Conservation (phyloP, 2,113 vertebrate genomes). For the Pseudorasbora parva region DNA sequence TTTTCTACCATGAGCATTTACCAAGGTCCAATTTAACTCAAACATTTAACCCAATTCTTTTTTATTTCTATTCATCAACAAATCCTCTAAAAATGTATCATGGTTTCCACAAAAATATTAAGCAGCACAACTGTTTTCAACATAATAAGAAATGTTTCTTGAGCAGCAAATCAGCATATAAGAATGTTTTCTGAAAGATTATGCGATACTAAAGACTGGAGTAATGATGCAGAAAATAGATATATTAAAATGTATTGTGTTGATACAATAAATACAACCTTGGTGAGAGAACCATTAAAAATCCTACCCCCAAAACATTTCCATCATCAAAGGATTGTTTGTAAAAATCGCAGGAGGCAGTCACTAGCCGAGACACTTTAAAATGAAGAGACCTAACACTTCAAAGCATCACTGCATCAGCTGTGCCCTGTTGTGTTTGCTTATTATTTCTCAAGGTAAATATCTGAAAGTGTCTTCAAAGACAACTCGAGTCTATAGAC, state of each 20-base stretch:
- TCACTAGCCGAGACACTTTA: background rate
- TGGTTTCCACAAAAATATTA: too few relatives aligned
- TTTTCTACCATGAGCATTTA: background rate
- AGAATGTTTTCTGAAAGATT: background rate
- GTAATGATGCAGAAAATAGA: background rate
- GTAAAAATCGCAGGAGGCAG: too few relatives aligned
- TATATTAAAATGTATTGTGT: background rate
- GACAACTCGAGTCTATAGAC: background rate
- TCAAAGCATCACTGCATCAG: conserved; percentile 15
- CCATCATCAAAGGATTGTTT: background rate
- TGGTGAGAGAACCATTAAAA: background rate
- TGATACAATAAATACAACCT: background rate
- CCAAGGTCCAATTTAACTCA: background rate
- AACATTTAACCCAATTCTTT: too few relatives aligned
- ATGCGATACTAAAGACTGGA: background rate
- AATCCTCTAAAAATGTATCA: too few relatives aligned
- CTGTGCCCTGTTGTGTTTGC: background rate
- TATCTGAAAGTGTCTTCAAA: conserved; percentile 32
- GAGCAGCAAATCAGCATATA: background rate
- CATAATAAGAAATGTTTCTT: too few relatives aligned
- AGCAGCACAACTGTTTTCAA: too few relatives aligned
- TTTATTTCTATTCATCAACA: background rate
- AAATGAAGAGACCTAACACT: background rate
- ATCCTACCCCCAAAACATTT: background rate
- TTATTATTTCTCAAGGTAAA: background rate